These are phyloP conservation scores for Synergus japonicus DNA, from an alignment of 2,888 invertebrate genomes.

Conservation along the genomic window DNA sequence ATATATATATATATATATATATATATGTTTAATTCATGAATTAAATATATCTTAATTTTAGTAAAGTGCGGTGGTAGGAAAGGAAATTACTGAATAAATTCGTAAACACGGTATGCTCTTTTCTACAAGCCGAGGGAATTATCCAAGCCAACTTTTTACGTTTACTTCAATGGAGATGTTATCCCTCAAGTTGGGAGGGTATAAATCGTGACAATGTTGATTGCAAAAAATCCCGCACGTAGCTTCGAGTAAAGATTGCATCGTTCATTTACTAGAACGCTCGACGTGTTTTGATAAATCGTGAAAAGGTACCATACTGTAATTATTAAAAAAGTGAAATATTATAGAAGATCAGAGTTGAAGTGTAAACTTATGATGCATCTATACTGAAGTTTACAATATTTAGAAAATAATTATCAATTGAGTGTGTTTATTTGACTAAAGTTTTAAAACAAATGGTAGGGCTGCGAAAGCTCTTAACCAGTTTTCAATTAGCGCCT, in stretches of 20 bases:
- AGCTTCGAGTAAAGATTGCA: slow-evolving; percentile 30
- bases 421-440: too few species aligned
- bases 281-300: slow-evolving; percentile 34
- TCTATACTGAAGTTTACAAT: background rate
- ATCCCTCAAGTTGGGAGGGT: slow-evolving; percentile 25
- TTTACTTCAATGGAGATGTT: slow-evolving; percentile 34
- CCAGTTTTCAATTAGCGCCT: background rate
- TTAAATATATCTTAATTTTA: background rate
- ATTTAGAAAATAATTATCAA: background rate
- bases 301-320: slow-evolving; percentile 1
- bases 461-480: too few species aligned
- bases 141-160: slow-evolving; percentile 9
- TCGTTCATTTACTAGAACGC: slow-evolving; percentile 21
- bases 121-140: background rate
- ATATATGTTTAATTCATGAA: background rate
- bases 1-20: too few species aligned
- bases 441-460: too few species aligned
- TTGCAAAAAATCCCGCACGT: slow-evolving; percentile 22
- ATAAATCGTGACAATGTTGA: slow-evolving; percentile 40
- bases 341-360: background rate
- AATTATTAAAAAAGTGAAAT: slow-evolving; percentile 28
- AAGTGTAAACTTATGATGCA: background rate
- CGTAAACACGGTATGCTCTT: background rate
- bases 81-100: background rate
- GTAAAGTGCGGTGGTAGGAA: background rate